These are phyloP conservation scores for Pluvianellus socialis DNA, from an alignment of 2,113 vertebrate genomes.

Conservation along the genomic window DNA sequence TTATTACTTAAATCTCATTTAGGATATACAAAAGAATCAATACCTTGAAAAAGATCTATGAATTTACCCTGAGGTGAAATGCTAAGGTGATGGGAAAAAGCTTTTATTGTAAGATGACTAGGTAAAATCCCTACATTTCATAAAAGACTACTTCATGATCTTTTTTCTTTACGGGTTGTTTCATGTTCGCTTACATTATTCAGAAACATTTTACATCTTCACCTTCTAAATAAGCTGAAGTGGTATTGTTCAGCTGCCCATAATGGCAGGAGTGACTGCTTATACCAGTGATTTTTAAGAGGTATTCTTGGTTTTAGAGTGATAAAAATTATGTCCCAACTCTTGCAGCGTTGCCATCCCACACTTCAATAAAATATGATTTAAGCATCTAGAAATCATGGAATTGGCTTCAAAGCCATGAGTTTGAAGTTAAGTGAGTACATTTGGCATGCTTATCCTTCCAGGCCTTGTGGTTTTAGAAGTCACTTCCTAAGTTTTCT, in stretches of 20 bases:
- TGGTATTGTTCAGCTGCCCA: background rate
- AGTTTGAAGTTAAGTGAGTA: background rate
- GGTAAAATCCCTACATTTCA: background rate
- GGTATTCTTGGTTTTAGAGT: background rate
- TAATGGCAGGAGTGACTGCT: background rate
- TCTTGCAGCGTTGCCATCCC: background rate
- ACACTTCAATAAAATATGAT: background rate
- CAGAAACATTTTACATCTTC: background rate
- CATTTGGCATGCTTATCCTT: background rate
- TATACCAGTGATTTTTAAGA: background rate
- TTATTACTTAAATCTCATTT: conserved; percentile 36
- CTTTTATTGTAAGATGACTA: background rate
- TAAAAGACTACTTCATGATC: background rate
- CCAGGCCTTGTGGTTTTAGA: background rate
- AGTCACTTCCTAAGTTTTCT: background rate
- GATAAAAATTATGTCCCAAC: background rate
- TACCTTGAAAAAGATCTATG: conserved; percentile 27
- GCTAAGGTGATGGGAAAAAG: conserved; percentile 24
- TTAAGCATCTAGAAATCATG: background rate
- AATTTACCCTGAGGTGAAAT: conserved; percentile 43
- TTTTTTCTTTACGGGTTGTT: background rate
- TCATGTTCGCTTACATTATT: background rate
- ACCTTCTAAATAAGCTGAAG: background rate
- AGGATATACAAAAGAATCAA: conserved; percentile 38
- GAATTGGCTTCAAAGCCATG: background rate